Conservation (phyloP, 2,113 vertebrate genomes). For the Erinaceus europaeus region DNA sequence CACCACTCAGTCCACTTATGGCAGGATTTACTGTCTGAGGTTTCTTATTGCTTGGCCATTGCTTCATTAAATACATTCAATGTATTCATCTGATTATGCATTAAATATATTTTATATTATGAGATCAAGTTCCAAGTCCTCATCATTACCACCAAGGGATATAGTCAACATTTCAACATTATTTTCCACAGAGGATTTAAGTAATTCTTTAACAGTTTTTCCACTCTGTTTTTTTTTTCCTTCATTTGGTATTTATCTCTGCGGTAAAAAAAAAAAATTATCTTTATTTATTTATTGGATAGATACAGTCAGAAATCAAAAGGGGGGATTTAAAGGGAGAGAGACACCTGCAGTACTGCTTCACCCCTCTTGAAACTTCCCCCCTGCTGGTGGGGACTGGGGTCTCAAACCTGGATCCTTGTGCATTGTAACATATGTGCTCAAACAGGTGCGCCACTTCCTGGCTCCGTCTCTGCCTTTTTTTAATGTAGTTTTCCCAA, state of each 20-base stretch:
- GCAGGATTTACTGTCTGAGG: background rate
- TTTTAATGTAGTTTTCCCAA: background rate
- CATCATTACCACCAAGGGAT: background rate
- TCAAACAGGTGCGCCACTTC: no score
- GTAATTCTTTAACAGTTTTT: background rate
- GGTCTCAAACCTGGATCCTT: no score
- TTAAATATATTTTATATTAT: background rate
- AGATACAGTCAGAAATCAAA: no score
- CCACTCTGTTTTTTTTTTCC: background rate
- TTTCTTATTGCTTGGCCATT: background rate
- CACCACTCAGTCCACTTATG: background rate
- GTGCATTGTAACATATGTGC: no score
- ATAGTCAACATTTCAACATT: background rate
- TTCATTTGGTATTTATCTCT: no score
- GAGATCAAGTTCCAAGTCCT: background rate
- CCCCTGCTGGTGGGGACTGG: no score
- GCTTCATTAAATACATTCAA: background rate
- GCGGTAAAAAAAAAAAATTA: no score
- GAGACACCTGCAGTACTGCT: no score
- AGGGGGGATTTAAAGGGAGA: no score
- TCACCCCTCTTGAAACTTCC: no score
- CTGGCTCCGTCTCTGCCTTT: background rate
- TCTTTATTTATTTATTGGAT: no score
- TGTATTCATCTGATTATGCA: background rate
- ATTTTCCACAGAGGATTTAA: background rate